phyloP scores from a whole-genome alignment of 2,888 invertebrate genomes.

The Tetramorium bicarinatum region DNA sequence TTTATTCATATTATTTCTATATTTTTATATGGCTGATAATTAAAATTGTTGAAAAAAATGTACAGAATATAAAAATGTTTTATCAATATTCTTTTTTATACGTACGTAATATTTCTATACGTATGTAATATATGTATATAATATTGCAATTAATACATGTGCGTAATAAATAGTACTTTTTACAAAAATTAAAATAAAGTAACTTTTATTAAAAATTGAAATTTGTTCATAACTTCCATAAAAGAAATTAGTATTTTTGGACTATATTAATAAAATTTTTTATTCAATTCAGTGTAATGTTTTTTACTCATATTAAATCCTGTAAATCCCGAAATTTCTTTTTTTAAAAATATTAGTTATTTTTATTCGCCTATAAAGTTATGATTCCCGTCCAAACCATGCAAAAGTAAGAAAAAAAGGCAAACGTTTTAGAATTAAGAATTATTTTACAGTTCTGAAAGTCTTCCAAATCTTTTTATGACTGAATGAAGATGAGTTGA shows the following conservation, averaged over 20 bases:
- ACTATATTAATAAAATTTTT: not conserved
- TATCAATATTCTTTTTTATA: not conserved
- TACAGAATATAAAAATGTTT: conserved; percentile 10
- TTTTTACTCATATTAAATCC: not conserved
- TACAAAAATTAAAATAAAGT: conserved; percentile 1
- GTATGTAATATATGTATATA: not conserved
- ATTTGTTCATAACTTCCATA: conserved; percentile 17
- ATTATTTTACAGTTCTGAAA: not conserved
- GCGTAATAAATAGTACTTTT: not conserved
- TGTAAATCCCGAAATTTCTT: not conserved
- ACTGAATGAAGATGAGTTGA: not conserved
- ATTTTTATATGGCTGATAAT: not conserved
- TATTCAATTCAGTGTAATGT: not conserved
- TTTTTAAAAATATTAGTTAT: not conserved
- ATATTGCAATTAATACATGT: not conserved
- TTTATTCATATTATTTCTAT: not conserved
- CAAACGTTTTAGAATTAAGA: not conserved
- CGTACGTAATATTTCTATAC: not conserved
- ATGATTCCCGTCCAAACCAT: not conserved
- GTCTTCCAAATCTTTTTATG: not conserved
- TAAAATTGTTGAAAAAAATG: conserved; percentile 15
- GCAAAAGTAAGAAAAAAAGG: not conserved
- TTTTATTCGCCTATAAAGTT: not conserved
- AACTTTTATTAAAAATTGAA: conserved; percentile 13
- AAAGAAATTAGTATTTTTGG: not conserved